phyloP scores from a whole-genome alignment of 2,888 invertebrate species.

The Drosophila vallismaia region DNA sequence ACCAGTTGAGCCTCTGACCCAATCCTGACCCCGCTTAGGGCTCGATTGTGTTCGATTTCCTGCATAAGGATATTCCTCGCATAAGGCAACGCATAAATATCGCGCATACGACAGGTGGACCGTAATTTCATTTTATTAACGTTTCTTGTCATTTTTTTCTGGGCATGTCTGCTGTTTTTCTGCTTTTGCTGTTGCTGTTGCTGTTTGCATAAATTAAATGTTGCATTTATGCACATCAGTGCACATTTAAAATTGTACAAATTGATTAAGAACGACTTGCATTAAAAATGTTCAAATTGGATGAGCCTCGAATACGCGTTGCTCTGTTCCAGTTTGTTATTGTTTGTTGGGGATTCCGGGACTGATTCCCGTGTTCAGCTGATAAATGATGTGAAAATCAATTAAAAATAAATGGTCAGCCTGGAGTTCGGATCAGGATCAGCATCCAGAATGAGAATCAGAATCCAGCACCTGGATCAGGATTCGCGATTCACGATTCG shows the following conservation, averaged over 20 bases:
- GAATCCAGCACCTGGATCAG: no score
- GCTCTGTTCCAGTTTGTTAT: not conserved
- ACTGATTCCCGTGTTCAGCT: no score
- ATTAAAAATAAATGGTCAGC: constrained; percentile 66
- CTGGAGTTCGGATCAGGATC: constrained; percentile 1
- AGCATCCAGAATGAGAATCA: no score
- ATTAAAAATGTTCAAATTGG: constrained; percentile 60
- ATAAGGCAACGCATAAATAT: constrained; percentile 21
- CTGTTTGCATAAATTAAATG: constrained; percentile 67
- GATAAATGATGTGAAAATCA: constrained; percentile 71
- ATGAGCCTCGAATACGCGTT: constrained; percentile 17
- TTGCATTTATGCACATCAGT: constrained; percentile 68
- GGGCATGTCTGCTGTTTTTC: constrained; percentile 7
- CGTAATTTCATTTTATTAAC: constrained; percentile 17
- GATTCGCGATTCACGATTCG: no score
- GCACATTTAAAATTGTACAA: constrained; percentile 64
- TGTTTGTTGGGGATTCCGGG: constrained; percentile 26
- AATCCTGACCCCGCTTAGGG: no score
- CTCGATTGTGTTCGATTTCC: no score
- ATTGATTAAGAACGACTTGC: constrained; percentile 61
- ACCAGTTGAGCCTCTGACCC: no score
- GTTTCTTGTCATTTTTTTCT: constrained; percentile 29
- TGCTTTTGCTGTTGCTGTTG: constrained; percentile 23
- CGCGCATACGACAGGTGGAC: constrained; percentile 33
- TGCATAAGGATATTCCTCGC: not conserved